These are phyloP conservation scores for Lasiurus cinereus DNA, from an alignment of 2,113 vertebrate genomes.

Conservation along the genomic window DNA sequence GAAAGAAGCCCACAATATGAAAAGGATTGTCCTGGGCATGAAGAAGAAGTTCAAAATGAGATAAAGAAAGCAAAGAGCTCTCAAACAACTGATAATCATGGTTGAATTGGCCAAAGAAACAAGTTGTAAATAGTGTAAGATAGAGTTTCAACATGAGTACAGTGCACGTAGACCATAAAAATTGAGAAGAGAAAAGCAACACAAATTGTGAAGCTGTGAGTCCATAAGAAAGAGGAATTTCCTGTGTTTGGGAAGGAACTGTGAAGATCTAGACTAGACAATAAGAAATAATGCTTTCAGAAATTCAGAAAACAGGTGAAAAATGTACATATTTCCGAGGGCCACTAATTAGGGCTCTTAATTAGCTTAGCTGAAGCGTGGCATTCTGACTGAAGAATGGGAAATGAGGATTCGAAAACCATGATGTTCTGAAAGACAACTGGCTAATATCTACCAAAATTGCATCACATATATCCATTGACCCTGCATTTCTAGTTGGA, in stretches of 20 bases:
- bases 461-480: not conserved
- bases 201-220: not conserved
- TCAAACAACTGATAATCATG: not conserved
- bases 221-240: not conserved
- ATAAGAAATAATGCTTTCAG: not conserved
- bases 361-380: not conserved
- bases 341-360: not conserved
- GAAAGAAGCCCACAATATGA: not conserved
- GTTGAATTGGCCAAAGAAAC: not conserved
- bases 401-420: not conserved
- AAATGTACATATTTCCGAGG: not conserved
- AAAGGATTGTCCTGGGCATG: not conserved
- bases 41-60: not conserved
- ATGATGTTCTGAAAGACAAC: not conserved
- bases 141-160: not conserved
- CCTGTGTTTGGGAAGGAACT: not conserved
- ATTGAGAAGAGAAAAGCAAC: not conserved
- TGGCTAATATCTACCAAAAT: not conserved
- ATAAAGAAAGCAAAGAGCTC: not conserved
- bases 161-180: not conserved
- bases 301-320: conserved; percentile 27
- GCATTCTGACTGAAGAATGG: not conserved
- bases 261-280: accelerated
- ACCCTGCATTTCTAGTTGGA: not conserved
- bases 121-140: not conserved